A percentile compares a stretch with the other conserved stretches of the same genome.
These are phyloP conservation scores for Paramacrobiotus metropolitanus DNA, from an alignment of 1,140 invertebrate genomes.

Conservation along the genomic window DNA sequence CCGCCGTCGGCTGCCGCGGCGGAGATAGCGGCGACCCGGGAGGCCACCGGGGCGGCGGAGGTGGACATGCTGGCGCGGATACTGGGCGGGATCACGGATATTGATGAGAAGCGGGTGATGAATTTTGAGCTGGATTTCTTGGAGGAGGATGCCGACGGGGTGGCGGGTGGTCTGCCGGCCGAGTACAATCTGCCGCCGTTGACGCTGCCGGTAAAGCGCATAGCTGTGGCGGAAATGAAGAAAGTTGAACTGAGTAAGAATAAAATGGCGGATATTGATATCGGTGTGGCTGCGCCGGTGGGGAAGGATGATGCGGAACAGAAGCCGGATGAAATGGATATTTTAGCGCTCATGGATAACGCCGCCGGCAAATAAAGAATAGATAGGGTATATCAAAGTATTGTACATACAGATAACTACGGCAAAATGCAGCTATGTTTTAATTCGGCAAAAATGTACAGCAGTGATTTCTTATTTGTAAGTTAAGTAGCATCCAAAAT, in stretches of 20 bases:
- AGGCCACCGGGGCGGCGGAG: not conserved
- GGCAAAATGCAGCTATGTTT: no score
- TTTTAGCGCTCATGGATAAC: not conserved
- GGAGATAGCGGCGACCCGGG: not conserved
- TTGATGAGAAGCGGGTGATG: not conserved
- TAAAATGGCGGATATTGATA: not conserved
- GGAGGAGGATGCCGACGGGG: not conserved
- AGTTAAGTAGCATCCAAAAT: no score
- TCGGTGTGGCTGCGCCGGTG: not conserved
- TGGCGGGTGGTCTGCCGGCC: not conserved
- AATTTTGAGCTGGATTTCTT: not conserved
- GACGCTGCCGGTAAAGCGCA: no score
- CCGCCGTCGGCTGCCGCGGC: not conserved
- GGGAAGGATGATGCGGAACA: not conserved
- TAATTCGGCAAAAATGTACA: no score
- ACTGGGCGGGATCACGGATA: not conserved
- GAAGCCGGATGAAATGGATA: not conserved
- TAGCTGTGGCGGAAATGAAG: not conserved
- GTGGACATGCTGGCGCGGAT: not conserved
- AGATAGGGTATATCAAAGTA: no score
- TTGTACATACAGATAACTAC: no score
- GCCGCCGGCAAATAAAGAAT: not conserved
- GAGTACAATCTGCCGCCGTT: not conserved
- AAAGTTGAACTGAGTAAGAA: not conserved
- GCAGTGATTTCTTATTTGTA: no score